phyloP scores from a whole-genome alignment of 2,888 invertebrate species.

The Callyntrura guangdongensis region DNA sequence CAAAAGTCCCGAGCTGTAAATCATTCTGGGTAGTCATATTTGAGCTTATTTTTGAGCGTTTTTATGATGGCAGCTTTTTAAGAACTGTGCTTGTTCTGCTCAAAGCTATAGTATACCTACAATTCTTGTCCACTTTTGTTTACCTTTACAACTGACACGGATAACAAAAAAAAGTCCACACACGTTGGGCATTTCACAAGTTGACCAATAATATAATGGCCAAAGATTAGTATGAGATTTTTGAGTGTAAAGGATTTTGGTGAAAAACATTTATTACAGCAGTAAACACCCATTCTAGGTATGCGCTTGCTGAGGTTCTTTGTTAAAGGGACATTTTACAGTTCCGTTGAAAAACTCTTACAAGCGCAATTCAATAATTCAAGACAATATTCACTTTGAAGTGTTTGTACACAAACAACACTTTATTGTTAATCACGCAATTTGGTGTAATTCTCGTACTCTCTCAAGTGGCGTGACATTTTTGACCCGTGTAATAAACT shows the following conservation, averaged over 20 bases:
- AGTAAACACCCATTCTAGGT: conserved; percentile 65
- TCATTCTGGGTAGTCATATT: conserved; percentile 46
- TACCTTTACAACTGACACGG: conserved; percentile 28
- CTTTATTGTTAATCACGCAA: conserved; percentile 46
- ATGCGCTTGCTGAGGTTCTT: conserved; percentile 22
- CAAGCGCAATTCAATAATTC: conserved; percentile 49
- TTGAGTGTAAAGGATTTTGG: conserved; percentile 44
- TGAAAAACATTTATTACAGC: conserved; percentile 68
- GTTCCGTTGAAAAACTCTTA: conserved; percentile 31
- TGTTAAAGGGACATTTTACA: neutral
- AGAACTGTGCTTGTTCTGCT: neutral
- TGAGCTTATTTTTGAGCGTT: conserved; percentile 34
- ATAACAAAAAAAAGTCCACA: conserved; percentile 30
- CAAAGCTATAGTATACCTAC: neutral
- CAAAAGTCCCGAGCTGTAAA: conserved; percentile 19
- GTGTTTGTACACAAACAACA: conserved; percentile 47
- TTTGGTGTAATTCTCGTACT: conserved; percentile 17
- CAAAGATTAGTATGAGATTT: neutral
- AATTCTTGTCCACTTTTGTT: conserved; percentile 6
- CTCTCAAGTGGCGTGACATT: conserved; percentile 34
- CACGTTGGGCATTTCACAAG: conserved; percentile 61
- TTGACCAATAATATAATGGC: conserved; percentile 46
- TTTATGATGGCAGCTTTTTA: conserved; percentile 47
- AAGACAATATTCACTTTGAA: conserved; percentile 40
- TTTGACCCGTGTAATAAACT: conserved; percentile 45